Conservation (phyloP, 1,140 invertebrate genomes). For the Ostrea denselamellosa region DNA sequence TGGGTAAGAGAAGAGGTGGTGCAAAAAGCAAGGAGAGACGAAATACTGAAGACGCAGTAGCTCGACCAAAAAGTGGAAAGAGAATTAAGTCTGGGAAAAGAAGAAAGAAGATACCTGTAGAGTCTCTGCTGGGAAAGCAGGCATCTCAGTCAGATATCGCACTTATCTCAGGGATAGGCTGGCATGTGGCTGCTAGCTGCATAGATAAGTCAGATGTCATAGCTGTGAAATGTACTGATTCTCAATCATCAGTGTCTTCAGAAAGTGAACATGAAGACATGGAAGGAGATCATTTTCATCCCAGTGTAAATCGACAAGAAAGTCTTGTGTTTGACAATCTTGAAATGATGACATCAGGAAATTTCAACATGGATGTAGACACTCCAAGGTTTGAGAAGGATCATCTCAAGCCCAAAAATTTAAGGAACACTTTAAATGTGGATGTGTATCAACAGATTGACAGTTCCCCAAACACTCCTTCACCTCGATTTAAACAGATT, state of each 20-base stretch:
- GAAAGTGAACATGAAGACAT: conserved; percentile 59
- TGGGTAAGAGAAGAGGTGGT: conserved; percentile 58
- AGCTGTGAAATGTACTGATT: conserved; percentile 55
- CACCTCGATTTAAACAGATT: conserved; percentile 61
- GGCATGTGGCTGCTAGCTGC: conserved; percentile 74
- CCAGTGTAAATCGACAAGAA: background rate
- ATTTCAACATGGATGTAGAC: conserved; percentile 10
- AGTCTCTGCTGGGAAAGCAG: conserved; percentile 54
- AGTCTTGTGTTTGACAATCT: conserved; percentile 36
- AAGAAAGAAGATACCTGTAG: conserved; percentile 55
- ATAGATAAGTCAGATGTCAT: conserved; percentile 69
- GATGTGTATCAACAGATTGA: conserved; percentile 43
- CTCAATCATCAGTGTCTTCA: conserved; percentile 52
- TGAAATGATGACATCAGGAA: conserved; percentile 28
- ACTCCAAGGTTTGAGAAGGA: conserved; percentile 39
- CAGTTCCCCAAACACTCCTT: conserved; percentile 48
- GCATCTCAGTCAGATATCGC: conserved; percentile 67
- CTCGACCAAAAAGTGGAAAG: conserved; percentile 68
- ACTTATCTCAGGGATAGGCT: conserved; percentile 74
- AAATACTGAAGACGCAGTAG: conserved; percentile 59
- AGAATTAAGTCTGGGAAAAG: conserved; percentile 62
- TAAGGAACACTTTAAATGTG: background rate
- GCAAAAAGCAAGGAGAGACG: conserved; percentile 65
- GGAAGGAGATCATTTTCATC: conserved; percentile 51
- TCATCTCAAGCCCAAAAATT: background rate